Evolutionary conservation across 2,113 vertebrate genomes (phyloP).

Genomic region (Platichthys stellatus): DNA sequence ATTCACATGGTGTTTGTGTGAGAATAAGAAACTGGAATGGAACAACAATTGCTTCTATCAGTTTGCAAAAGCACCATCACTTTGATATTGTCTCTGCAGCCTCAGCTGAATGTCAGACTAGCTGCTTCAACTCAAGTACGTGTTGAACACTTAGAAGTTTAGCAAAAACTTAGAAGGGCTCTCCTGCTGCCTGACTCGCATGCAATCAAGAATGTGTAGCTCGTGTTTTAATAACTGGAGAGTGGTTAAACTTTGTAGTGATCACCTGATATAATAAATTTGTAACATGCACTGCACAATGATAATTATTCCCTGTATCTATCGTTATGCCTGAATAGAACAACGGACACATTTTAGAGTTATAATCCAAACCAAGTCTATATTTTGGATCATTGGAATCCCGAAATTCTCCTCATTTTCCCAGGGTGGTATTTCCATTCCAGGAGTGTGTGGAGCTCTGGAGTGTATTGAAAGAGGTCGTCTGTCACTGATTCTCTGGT

Average conservation of each 20-base stretch:
- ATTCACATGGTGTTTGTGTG: too few species aligned
- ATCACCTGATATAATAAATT: neutral
- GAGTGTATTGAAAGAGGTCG: constrained; percentile 70
- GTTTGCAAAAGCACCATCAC: too few species aligned
- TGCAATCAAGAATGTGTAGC: too few species aligned
- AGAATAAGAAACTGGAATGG: too few species aligned
- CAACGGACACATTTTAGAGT: neutral
- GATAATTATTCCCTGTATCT: neutral
- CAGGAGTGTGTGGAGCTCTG: constrained; percentile 10
- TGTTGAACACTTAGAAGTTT: too few species aligned
- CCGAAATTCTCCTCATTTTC: constrained; percentile 28
- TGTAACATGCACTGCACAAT: neutral
- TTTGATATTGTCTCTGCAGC: too few species aligned
- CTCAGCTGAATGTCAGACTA: too few species aligned
- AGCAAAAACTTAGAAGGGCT: neutral
- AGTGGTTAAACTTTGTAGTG: too few species aligned
- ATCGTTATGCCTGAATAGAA: neutral
- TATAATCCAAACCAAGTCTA: neutral
- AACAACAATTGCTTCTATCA: too few species aligned
- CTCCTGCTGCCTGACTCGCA: neutral
- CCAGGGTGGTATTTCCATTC: constrained; percentile 28
- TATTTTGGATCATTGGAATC: neutral
- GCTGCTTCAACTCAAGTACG: too few species aligned
- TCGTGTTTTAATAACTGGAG: neutral
- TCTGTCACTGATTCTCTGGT: constrained; percentile 73